Evolutionary conservation across 1,140 invertebrate genomes (phyloP).

Genomic region (Globodera ellingtonae): DNA sequence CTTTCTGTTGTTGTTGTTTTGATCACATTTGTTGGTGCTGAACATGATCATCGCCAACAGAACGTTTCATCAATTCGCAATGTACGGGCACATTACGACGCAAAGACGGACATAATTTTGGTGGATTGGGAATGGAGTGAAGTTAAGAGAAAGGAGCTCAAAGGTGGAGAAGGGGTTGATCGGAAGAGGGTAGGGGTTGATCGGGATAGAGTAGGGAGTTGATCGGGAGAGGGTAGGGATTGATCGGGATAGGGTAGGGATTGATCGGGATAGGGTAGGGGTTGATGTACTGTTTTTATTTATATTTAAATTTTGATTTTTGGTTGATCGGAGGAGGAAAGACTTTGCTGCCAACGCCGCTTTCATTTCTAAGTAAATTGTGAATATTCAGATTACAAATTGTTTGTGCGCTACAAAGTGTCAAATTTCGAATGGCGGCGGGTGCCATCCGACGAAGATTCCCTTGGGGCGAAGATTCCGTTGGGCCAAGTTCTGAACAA

Average conservation of each 20-base stretch:
- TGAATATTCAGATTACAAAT: slow-evolving; percentile 10
- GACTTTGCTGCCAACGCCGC: too few relatives aligned
- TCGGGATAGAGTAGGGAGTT: too few relatives aligned
- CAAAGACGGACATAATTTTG: slow-evolving; percentile 44
- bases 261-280: too few relatives aligned
- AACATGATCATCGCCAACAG: background rate
- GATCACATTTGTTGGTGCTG: background rate
- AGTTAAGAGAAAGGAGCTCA: background rate
- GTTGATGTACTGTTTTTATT: too few relatives aligned
- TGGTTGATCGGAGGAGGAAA: too few relatives aligned
- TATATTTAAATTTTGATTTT: too few relatives aligned
- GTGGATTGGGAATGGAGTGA: slow-evolving; percentile 50
- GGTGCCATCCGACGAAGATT: slow-evolving; percentile 17
- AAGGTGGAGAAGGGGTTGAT: background rate
- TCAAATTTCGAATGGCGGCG: slow-evolving; percentile 16
- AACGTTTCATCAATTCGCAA: slow-evolving; percentile 32
- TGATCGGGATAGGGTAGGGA: too few relatives aligned
- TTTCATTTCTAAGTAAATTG: too few relatives aligned
- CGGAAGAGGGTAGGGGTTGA: too few relatives aligned
- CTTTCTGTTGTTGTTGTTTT: too few relatives aligned
- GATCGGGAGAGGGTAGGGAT: too few relatives aligned
- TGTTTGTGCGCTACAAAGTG: slow-evolving; percentile 31
- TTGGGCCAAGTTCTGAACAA: slow-evolving; percentile 16
- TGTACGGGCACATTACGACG: slow-evolving; percentile 48
- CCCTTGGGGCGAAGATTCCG: slow-evolving; percentile 16